Conservation (phyloP, 2,888 invertebrate species). For the Dendrolimus pini region DNA sequence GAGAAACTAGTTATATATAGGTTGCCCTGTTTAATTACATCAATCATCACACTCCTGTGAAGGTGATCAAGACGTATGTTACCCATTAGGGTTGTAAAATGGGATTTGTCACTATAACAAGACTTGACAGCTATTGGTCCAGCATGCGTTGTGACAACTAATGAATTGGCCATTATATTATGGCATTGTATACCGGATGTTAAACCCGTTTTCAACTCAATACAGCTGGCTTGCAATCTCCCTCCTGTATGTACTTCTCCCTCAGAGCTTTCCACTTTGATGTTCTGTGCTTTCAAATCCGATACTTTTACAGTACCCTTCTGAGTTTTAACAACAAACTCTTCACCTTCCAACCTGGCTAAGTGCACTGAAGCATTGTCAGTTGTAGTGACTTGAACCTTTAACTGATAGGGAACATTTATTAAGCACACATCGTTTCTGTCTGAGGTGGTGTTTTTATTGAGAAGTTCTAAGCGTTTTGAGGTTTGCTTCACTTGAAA, state of each 20-base stretch:
- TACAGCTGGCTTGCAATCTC: slow-evolving; percentile 49
- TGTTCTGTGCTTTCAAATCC: slow-evolving; percentile 57
- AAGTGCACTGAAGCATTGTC: slow-evolving; percentile 62
- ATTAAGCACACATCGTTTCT: slow-evolving; percentile 65
- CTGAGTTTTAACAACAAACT: slow-evolving; percentile 62
- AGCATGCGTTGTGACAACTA: slow-evolving; percentile 54
- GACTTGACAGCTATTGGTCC: slow-evolving; percentile 62
- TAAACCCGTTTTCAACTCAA: slow-evolving; percentile 63
- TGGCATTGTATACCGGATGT: slow-evolving; percentile 53
- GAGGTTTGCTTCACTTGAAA: slow-evolving; percentile 69
- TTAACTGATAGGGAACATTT: slow-evolving; percentile 66
- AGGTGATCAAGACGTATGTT: slow-evolving; percentile 53
- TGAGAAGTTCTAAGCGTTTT: slow-evolving; percentile 61
- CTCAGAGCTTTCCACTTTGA: slow-evolving; percentile 55
- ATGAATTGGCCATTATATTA: slow-evolving; percentile 60
- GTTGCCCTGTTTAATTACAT: slow-evolving; percentile 66
- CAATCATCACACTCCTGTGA: slow-evolving; percentile 59
- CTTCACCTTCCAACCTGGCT: slow-evolving; percentile 58
- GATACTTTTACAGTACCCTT: slow-evolving; percentile 51
- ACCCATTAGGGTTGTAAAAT: slow-evolving; percentile 66
- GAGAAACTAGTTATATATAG: slow-evolving; percentile 62
- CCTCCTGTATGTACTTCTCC: slow-evolving; percentile 54
- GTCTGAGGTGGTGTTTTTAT: slow-evolving; percentile 56
- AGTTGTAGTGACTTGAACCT: slow-evolving; percentile 60
- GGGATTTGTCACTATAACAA: slow-evolving; percentile 65